These are phyloP conservation scores for Numida meleagris DNA, from an alignment of 2,113 vertebrate species.

Conservation along the genomic window DNA sequence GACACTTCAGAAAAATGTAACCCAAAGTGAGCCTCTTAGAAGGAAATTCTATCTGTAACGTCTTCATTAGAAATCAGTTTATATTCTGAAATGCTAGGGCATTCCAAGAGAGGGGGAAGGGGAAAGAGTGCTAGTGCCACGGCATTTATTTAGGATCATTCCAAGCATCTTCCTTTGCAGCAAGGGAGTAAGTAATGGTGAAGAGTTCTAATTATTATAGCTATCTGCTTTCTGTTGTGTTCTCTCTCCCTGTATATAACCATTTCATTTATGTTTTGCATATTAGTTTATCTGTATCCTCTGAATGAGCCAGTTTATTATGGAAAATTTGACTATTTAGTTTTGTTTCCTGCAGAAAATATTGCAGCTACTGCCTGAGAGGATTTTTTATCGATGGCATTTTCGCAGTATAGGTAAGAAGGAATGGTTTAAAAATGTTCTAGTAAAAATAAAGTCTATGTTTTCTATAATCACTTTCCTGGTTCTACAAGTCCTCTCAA, in stretches of 20 bases:
- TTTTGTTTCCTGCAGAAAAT: slow-evolving; percentile 90
- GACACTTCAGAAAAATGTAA: neutral
- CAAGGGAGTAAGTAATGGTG: neutral
- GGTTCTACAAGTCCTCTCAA: neutral
- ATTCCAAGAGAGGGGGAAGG: neutral
- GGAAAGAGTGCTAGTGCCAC: neutral
- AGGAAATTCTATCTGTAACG: neutral
- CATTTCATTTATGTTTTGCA: neutral
- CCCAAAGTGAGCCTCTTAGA: neutral
- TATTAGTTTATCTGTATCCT: neutral
- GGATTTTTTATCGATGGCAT: slow-evolving; percentile 98
- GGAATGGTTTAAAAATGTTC: neutral
- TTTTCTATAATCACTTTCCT: neutral
- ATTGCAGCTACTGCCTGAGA: slow-evolving; percentile 95
- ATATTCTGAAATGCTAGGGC: neutral
- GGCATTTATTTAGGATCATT: neutral
- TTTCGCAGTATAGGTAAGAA: slow-evolving; percentile 99
- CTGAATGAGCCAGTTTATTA: neutral
- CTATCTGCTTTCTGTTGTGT: neutral
- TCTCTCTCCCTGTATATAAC: neutral
- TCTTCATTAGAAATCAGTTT: neutral
- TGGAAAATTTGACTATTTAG: neutral
- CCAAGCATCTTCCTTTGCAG: neutral
- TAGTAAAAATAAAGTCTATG: neutral
- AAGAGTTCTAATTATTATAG: neutral